Base-by-base conservation (phyloP, 2,797 vertebrate genomes). In the Merluccius polli region DNA sequence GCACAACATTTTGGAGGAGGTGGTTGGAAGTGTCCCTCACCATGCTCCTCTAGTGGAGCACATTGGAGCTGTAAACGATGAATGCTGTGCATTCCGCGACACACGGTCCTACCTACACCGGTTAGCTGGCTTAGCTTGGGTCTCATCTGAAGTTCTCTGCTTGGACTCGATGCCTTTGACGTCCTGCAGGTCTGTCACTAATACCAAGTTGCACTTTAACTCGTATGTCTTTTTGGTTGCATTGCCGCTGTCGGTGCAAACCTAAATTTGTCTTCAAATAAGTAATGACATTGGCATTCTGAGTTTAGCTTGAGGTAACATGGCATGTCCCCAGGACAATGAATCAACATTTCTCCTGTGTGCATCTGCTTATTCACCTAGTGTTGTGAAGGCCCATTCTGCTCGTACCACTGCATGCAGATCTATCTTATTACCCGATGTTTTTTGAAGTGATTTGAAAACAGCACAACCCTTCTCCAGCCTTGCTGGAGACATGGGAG, bases 81-180 rank as follows among this genome's bases (percentile, higher is more conserved):
- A 90, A 90, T 91, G 90, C 89, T 75, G 87, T 85, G 86, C 89
- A 90, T 90, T 89, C 83, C 77, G 73, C 74, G 78, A 68, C 78
- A 78, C 71, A 78, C n/a, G 83, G 86, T 77, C 80, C 63, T 21
- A 52, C 16, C 21, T 52, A 52, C 44, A 4, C 4, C 21, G 44
- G 21, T 52, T 18, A 1, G 44, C 44, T 21, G 44, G 44, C 16
- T 52, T 52, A 18, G 44, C 15, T 52, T 52, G 44, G 44, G 16
- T 52, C 44, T 52, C 18, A 21, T 52, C 15, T 5, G 44, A 52
- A 6, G 44, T 52, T 21, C 52, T 59, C 7, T 9, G 21, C 52
- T 59, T 24, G 52, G 52, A 59, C 52, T 9, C 52, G 21, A 24
- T 59, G 52, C 52, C 52, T 24, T 59, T 59, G 52, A 59, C 52